A percentile compares a stretch with the other conserved stretches of the same genome.
These are phyloP conservation scores for Invenusta paracnida DNA, from an alignment of 2,888 invertebrate species.

Conservation along the genomic window DNA sequence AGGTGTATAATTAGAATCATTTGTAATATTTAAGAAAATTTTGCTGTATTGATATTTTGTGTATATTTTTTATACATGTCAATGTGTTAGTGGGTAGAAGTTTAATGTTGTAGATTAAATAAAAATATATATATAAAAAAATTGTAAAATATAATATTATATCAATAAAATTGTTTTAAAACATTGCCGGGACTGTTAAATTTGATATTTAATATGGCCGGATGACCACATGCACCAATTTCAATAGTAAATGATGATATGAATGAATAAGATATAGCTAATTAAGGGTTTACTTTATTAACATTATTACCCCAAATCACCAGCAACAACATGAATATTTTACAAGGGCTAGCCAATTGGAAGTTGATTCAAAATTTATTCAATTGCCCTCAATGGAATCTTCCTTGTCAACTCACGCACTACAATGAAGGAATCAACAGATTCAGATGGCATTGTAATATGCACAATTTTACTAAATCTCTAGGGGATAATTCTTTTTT, in stretches of 20 bases:
- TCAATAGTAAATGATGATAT: slow-evolving; percentile 22
- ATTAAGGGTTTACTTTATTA: slow-evolving; percentile 15
- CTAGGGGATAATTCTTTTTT: slow-evolving; percentile 1
- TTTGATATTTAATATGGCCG: slow-evolving; percentile 19
- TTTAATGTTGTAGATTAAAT: slow-evolving; percentile 13
- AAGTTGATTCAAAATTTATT: slow-evolving; percentile 7
- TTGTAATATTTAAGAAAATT: too few relatives aligned
- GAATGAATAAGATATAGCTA: slow-evolving; percentile 21
- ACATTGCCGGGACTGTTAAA: neutral
- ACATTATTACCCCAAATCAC: slow-evolving; percentile 25
- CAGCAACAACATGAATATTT: slow-evolving; percentile 21
- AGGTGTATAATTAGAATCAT: too few relatives aligned
- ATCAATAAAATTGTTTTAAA: neutral
- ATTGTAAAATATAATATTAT: neutral
- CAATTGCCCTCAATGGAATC: slow-evolving; percentile 18
- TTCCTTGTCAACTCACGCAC: neutral
- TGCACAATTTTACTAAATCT: slow-evolving; percentile 21
- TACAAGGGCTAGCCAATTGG: neutral
- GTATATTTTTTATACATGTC: too few relatives aligned
- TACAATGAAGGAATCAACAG: slow-evolving; percentile 14
- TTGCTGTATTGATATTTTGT: too few relatives aligned
- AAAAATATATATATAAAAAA: neutral
- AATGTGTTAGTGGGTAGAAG: too few relatives aligned
- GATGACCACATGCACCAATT: slow-evolving; percentile 6
- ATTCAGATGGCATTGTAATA: slow-evolving; percentile 26